Percentiles rank a stretch among this genome's conserved stretches.
Evolutionary conservation across 2,113 vertebrate genomes (phyloP).

Genomic region (Aythya baeri): DNA sequence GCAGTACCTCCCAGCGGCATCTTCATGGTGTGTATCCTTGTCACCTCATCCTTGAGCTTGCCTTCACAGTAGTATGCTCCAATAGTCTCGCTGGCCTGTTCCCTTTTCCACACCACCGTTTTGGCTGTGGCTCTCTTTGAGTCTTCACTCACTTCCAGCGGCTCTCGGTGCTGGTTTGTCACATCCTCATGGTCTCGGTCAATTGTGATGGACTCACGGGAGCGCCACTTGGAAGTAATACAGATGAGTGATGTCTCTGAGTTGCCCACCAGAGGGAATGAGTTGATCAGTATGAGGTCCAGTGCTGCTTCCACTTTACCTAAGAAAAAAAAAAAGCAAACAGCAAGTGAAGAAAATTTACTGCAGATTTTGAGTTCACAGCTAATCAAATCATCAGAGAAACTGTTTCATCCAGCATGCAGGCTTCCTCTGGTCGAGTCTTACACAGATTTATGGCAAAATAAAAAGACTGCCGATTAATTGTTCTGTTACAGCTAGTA

Average conservation of each 20-base stretch:
- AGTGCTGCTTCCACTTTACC: conserved; percentile 79
- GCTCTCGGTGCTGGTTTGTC: conserved; percentile 76
- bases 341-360: background rate
- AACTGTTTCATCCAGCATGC: background rate
- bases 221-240: conserved; percentile 83
- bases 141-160: conserved; percentile 78
- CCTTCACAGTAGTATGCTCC: conserved; percentile 87
- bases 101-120: conserved; percentile 84
- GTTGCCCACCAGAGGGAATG: conserved; percentile 84
- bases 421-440: background rate
- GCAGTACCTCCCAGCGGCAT: conserved; percentile 85
- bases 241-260: conserved; percentile 83
- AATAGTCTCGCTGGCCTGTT: conserved; percentile 81
- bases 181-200: conserved; percentile 81
- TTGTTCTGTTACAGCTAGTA: background rate
- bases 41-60: conserved; percentile 76
- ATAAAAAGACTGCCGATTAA: background rate
- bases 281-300: conserved; percentile 88
- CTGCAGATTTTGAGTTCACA: background rate
- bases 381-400: background rate
- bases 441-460: background rate
- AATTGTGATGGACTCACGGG: conserved; percentile 75
- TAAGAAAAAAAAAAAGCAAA: conserved; percentile 31
- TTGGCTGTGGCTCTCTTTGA: conserved; percentile 77
- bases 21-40: conserved; percentile 86